Evolutionary conservation across 1,140 invertebrate species (phyloP), one percentile per base, ranked within the genome.

Genomic region (Zaprionus africanus): DNA sequence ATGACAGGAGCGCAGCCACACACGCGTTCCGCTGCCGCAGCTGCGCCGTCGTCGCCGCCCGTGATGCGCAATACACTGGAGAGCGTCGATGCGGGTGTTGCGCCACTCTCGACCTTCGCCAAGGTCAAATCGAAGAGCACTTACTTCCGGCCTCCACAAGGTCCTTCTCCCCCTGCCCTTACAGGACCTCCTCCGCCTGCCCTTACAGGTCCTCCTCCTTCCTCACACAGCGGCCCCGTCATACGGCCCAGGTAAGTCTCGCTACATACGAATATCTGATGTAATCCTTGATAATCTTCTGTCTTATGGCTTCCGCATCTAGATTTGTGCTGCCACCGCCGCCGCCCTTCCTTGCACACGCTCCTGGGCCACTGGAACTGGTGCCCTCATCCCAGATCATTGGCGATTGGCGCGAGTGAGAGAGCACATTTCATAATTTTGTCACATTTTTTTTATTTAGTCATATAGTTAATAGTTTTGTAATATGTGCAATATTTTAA

Each of bases 331-430:
- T 78, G 51, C 70, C 75, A n/a, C 77, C 80, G 19, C 76, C 76
- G 26, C 54, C 82, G 22, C 80, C 87, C 28, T 87, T 79, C 43
- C 57, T 91, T 43, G 67, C 61, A 51, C 63, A 85, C 22, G 72
- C 82, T 1, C 84, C 84, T 2, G 84, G 70, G n/a, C 90, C 77
- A 0, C 70, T 92, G 17, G 82, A 91, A n/a, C 64, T 92, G 69
- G 87, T 92, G 65, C 91, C 91, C 22, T 92, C 91, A 36, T 81
- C 84, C 4, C 82, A 92, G 54, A 76, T 92, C 11, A 77, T 91
- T 12, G 88, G 91, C 54, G 69, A 92, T 51, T 92, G 91, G 91
- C 79, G 81, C 49, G 86, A 85, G 46, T 87, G 51, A 78, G 31
- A 43, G 41, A 43, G 51, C 34, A 28, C 26, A 17, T 49, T 22